Base-by-base conservation (phyloP, 2,797 vertebrate genomes). In the Coregonus ussuriensis region DNA sequence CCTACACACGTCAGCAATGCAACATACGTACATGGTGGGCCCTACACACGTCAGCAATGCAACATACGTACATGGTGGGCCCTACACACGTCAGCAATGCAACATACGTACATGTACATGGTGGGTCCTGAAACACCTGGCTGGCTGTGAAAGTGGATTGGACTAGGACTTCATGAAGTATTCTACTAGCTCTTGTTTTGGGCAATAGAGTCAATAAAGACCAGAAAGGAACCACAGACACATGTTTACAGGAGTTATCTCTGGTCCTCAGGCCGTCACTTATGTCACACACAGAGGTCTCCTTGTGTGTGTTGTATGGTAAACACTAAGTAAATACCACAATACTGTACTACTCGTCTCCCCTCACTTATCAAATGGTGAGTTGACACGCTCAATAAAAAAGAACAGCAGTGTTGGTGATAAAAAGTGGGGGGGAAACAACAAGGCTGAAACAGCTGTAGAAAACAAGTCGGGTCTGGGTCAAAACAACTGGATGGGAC, bases 401-500 rank as follows among this genome's bases (percentile, higher is more conserved):
- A 72, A 83, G 71, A 88, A 79, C 79, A 79, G 72, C 11, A 25
- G 71, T 69, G 56, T 37, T 74, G 72, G 9, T 21, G 25, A 18
- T 25, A 63, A 63, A 25, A 75, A 2, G 35, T 51, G 51, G 81
- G 83, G 86, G 84, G 88, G 89, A 47, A 80, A 68, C 78, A 93
- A 89, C 74, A 77, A 51, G 33, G 79, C 62, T 74, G 76, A 80
- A 84, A 81, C 88, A 90, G 87, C 82, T 86, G 83, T 79, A 85
- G 81, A 82, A 89, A 91, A 92, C 82, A 92, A 89, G 81, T 81
- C 65, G 53, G 21, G 73, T 74, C 67, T 74, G 87, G 84, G 89
- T 91, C 84, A 93, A 92, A 93, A 93, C 93, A 93, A 89, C 82
- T 54, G 85, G 89, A 88, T 89, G 85, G 82, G 82, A 83, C 79